Evolutionary conservation across 2,888 invertebrate species (phyloP), one percentile per base, ranked within the genome.

Genomic region (Romanomermis culicivorax): DNA sequence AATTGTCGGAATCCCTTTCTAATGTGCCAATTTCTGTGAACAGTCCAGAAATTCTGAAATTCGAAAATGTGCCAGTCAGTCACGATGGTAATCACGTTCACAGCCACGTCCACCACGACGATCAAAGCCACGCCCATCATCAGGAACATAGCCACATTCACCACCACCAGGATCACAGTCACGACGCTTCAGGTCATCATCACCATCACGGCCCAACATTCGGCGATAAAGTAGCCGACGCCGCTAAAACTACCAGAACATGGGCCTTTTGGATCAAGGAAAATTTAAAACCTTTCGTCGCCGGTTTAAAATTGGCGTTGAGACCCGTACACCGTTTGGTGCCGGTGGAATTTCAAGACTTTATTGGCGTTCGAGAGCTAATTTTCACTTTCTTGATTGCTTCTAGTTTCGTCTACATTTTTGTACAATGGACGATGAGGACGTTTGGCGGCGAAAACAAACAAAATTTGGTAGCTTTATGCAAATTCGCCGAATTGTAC

Each of bases 401-500:
- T 23, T 7, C 27, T 20, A 49, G 27, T 7, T 11, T 29, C 4
- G 7, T 27, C 29, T 25, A 27, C 27, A 11, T 7, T 7, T 27
- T 49, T 25, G 20, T 49, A 11, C 11, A 27, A 7, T 7, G 4
- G 4, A 11, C 27, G 26, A 27, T 27, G 11, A 20, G 29, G 7
- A 7, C 7, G 7, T 20, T 45, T 11, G 4, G 11, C 50, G 50
- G 50, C 27, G 27, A 27, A 25, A 7, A 29, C 7, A 25, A 23
- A 11, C 11, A 7, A 27, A 11, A 25, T 3, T 27, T 49, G 27
- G 14, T 49, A 7, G 27, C 7, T 4, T 27, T 49, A 23, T 27
- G 50, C 50, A 7, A 49, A 27, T 29, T 27, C 50, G 50, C 50
- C 27, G 50, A 49, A 49, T 49, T 49, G 29, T 49, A 25, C 11